Base-by-base conservation (phyloP, 2,797 vertebrate species). In the Poecile montanus region DNA sequence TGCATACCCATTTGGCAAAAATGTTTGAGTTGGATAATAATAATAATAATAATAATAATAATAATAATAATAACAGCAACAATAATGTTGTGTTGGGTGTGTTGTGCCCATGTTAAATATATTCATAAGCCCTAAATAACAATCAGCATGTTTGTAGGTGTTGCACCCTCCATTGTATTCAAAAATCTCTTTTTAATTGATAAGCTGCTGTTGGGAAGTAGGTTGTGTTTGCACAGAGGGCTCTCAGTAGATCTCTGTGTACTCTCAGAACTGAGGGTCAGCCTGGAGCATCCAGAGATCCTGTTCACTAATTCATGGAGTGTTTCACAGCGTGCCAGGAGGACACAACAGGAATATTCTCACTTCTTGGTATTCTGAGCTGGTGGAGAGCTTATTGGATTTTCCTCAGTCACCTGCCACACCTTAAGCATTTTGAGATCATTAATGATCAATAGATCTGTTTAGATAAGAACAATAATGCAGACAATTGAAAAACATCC, bases 381-480 rank as follows among this genome's bases (percentile, higher is more conserved):
- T 56, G 32, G 15, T 90, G 82, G 60, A 76, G 40, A 87, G 79
- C 7, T 95, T 93, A 96, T 72, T 95, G 95, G 86, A 94, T 95
- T 97, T 95, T 96, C 94, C 94, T 95, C 56, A 83, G 74, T 91
- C 2, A 2, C 83, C 80, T 92, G 77, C 83, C 94, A 93, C 14
- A 36, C 94, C 68, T 84, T 66, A 50, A 80, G 30, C 92, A 79
- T 96, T 94, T 96, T 88, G 84, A 92, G 84, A 91, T 96, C 96
- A 95, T 97, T 97, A 96, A 93, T 90, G 89, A 97, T 96, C 97
- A 96, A 96, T 96, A 91, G 80, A 95, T 96, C 54, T 1, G 6
- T 89, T 96, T 92, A 94, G 91, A 85, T 90, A 91, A 95, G 88
- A 97, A 97, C 93, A 65, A 85, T 91, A 95, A 95, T 93, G 95